A percentile compares a stretch with the other conserved stretches of the same genome.
These are phyloP conservation scores for Tenebrio molitor DNA, from an alignment of 1,140 invertebrate genomes.

Conservation along the genomic window DNA sequence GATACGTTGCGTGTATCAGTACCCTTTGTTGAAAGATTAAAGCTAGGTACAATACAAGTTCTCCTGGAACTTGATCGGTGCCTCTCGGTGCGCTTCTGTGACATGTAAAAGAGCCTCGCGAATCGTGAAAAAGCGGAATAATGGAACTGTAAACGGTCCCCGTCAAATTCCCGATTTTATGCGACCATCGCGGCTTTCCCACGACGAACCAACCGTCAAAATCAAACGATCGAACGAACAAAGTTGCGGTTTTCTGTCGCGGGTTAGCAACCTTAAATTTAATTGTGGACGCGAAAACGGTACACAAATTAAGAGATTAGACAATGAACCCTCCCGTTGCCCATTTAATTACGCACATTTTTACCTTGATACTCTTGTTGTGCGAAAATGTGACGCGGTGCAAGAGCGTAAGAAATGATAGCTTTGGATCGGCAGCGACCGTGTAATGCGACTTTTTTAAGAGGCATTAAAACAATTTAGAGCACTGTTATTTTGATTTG, in stretches of 20 bases:
- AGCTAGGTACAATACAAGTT: too few species aligned
- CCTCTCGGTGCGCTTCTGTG: too few species aligned
- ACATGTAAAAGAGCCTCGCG: too few species aligned
- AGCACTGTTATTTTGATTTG: slow-evolving; percentile 30
- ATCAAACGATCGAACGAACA: slow-evolving; percentile 19
- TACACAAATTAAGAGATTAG: slow-evolving; percentile 24
- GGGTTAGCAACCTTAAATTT: slow-evolving; percentile 31
- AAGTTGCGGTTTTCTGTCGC: slow-evolving; percentile 16
- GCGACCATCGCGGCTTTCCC: slow-evolving; percentile 13
- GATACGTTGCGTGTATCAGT: too few species aligned
- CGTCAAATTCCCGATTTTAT: slow-evolving; percentile 31
- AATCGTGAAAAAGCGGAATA: slow-evolving; percentile 18
- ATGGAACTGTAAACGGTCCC: slow-evolving; percentile 16
- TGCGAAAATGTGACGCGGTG: neutral
- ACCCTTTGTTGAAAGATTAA: too few species aligned
- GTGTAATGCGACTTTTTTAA: slow-evolving; percentile 31
- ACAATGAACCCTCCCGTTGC: neutral
- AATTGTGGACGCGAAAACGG: slow-evolving; percentile 11
- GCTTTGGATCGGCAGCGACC: neutral
- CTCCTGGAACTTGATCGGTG: too few species aligned
- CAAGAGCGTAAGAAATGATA: slow-evolving; percentile 4
- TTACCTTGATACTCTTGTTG: neutral
- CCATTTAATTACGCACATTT: slow-evolving; percentile 17
- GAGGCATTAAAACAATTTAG: slow-evolving; percentile 25
- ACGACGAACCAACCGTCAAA: slow-evolving; percentile 23